Evolutionary conservation across 2,113 vertebrate genomes (phyloP), one percentile per base, ranked within the genome.

Genomic region (Etheostoma spectabile): DNA sequence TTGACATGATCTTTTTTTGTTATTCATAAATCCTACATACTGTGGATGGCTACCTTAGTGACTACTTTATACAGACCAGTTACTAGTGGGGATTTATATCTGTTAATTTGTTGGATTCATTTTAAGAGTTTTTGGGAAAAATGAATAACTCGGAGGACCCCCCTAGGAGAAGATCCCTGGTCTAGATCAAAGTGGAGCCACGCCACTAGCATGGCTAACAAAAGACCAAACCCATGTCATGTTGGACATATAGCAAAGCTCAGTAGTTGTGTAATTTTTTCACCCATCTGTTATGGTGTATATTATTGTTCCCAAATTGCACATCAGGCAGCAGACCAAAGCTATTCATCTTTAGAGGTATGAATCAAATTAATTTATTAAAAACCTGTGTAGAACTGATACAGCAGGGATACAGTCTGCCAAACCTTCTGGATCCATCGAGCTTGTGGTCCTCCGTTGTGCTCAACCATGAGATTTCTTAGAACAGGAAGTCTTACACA

Each of bases 291-390:
- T 30, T 8, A 35, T 48, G 16, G 8, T 15, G 13, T 48, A 42
- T 42, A 11, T 7, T 7, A 7, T 42, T 42, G 38, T 79, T 33
- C 12, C 27, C 16, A 52, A 24, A 27, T 5, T 14, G 14, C 16
- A 65, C 18, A 64, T 45, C 33, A 74, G 52, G 57, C 53, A 77
- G 10, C 16, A 76, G 48, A 79, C 21, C 21, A 65, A 64, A 56
- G 16, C 65, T 79, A 49, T 42, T 83, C 60, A 77, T 24, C 24
- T 78, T 35, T 33, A 11, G 30, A 79, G 56, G 62, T 79, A 64
- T 79, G 73, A 90, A 82, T 83, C 79, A 82, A 74, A 83, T 49
- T 1, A 45, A 59, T 89, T 91, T 90, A 90, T 88, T 89, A 82
- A 84, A 91, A 90, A 83, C 65, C 72, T 77, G 73, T 55, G 59